A percentile compares a stretch with the other conserved stretches of the same genome.
Evolutionary conservation across 2,113 vertebrate genomes (phyloP).

Genomic region (Kryptolebias marmoratus): DNA sequence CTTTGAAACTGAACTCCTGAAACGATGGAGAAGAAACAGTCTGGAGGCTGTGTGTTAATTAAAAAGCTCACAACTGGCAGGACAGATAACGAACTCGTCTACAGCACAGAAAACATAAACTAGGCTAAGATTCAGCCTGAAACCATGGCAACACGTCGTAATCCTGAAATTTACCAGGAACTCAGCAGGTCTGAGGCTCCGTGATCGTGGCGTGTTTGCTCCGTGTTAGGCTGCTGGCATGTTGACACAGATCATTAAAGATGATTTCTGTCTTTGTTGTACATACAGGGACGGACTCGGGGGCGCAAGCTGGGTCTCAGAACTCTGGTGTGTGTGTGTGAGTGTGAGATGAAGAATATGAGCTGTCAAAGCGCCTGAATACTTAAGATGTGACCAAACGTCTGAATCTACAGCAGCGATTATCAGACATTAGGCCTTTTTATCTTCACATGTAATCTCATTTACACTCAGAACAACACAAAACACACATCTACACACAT

Average conservation of each 20-base stretch:
- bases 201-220: conserved; percentile 30
- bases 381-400: background rate
- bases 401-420: background rate
- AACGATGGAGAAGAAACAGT: conserved; percentile 35
- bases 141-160: conserved; percentile 66
- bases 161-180: conserved; percentile 52
- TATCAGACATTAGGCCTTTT: background rate
- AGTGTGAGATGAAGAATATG: background rate
- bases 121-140: conserved; percentile 67
- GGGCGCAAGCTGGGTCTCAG: background rate
- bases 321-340: background rate
- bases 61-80: conserved; percentile 69
- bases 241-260: conserved; percentile 46
- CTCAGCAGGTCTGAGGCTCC: conserved; percentile 58
- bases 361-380: background rate
- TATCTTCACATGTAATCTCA: too few relatives aligned
- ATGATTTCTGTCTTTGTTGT: conserved; percentile 30
- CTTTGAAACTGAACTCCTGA: conserved; percentile 53
- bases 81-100: conserved; percentile 58
- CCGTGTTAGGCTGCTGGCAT: conserved; percentile 22
- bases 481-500: too few relatives aligned
- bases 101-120: conserved; percentile 46
- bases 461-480: too few relatives aligned
- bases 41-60: conserved; percentile 62
- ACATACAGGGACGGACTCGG: background rate